phyloP scores from a whole-genome alignment of 2,113 vertebrate genomes.

The Amblyornis subalaris region DNA sequence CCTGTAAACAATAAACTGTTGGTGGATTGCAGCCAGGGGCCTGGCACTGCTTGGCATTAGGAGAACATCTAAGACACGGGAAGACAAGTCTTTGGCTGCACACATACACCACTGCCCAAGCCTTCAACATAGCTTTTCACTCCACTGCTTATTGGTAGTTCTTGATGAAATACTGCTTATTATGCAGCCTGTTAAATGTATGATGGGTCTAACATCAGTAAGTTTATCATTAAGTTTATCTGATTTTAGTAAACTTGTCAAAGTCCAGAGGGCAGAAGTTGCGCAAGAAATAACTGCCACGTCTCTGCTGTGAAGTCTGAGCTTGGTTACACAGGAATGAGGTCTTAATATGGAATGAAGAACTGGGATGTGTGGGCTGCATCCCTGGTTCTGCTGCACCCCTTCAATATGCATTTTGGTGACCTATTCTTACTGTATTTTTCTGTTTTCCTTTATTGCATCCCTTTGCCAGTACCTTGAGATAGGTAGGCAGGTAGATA shows the following conservation, averaged over 20 bases:
- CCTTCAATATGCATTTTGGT: not conserved
- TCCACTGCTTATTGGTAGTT: not conserved
- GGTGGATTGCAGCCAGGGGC: not conserved
- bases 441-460: not conserved
- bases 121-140: not conserved
- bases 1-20: not conserved
- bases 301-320: not conserved
- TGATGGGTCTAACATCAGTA: accelerated
- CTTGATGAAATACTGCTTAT: not conserved
- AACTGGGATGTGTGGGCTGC: not conserved
- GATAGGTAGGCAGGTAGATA: not conserved
- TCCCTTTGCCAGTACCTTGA: not conserved
- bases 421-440: not conserved
- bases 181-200: not conserved
- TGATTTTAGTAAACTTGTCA: not conserved
- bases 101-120: not conserved
- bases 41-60: not conserved
- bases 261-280: slow-evolving; percentile 28
- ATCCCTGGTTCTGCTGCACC: not conserved
- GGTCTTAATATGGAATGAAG: not conserved
- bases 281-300: not conserved
- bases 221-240: slow-evolving; percentile 14
- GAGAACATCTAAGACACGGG: not conserved
- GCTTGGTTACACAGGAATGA: not conserved
- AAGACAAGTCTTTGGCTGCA: not conserved